Conservation (phyloP, 2,113 vertebrate genomes). For the Ia io region DNA sequence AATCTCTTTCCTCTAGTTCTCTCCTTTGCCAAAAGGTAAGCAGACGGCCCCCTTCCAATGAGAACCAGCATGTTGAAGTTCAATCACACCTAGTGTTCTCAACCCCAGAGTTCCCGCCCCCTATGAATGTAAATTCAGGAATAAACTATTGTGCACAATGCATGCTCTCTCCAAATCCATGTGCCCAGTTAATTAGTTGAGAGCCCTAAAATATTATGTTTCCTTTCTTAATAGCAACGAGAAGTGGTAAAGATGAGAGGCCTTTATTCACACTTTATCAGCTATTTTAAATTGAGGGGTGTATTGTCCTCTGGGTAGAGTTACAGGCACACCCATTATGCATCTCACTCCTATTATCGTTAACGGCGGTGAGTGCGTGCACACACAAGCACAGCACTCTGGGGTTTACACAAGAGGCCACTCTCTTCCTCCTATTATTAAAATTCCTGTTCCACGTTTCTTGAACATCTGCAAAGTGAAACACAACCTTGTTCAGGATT, state of each 20-base stretch:
- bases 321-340: not conserved
- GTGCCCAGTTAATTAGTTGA: constrained; percentile 46
- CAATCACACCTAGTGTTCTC: not conserved
- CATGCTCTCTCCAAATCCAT: not conserved
- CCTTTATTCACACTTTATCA: constrained; percentile 56
- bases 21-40: not conserved
- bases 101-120: not conserved
- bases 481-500: constrained; percentile 10
- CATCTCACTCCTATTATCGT: not conserved
- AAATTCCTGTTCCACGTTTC: not conserved
- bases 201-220: constrained; percentile 40
- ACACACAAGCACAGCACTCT: not conserved
- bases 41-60: not conserved
- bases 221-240: constrained; percentile 58
- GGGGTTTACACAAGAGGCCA: not conserved
- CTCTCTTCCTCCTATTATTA: constrained; percentile 2
- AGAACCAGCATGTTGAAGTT: not conserved
- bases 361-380: not conserved
- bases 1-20: not conserved
- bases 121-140: not conserved
- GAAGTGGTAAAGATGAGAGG: constrained; percentile 35
- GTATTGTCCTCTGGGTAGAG: constrained; percentile 35
- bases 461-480: constrained; percentile 39
- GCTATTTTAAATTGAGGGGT: constrained; percentile 54
- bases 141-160: not conserved